Evolutionary conservation across 2,797 vertebrate genomes (phyloP).

Genomic region (Pogonophryne albipinna): DNA sequence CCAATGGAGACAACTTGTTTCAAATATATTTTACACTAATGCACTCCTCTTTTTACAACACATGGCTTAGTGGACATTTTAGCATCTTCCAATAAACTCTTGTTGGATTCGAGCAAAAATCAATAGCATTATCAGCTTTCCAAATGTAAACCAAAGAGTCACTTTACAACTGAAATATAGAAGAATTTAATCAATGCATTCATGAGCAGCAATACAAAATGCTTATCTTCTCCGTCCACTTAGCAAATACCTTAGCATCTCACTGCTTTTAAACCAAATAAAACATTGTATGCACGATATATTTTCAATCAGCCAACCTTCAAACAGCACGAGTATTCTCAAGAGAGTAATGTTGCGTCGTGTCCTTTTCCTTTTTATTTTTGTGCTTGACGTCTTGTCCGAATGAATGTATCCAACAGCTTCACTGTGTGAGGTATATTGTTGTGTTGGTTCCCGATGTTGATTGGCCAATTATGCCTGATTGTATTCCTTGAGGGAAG

Average conservation of each 20-base stretch:
- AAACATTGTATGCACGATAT: background rate
- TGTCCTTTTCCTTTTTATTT: slow-evolving; percentile 39
- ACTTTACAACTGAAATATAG: background rate
- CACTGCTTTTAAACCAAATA: background rate
- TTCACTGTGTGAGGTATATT: slow-evolving; percentile 73
- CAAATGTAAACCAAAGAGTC: background rate
- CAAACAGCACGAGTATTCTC: slow-evolving; percentile 12
- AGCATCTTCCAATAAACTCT: background rate
- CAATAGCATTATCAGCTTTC: background rate
- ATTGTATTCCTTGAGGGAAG: slow-evolving; percentile 81
- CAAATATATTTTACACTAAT: background rate
- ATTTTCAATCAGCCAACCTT: slow-evolving; percentile 21
- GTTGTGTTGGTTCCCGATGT: slow-evolving; percentile 74
- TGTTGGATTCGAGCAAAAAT: background rate
- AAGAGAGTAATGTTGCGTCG: slow-evolving; percentile 8
- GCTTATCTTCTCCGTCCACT: background rate
- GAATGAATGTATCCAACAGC: slow-evolving; percentile 47
- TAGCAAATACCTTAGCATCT: background rate
- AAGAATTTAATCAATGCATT: too few relatives aligned
- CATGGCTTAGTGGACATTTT: background rate
- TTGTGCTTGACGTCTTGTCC: slow-evolving; percentile 51
- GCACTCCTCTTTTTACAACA: background rate
- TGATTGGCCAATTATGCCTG: slow-evolving; percentile 83
- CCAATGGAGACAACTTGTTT: background rate
- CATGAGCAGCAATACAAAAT: too few relatives aligned